Evolutionary conservation across 2,888 invertebrate genomes (phyloP), one percentile per base, ranked within the genome.

Genomic region (Allophyes oxyacanthae): DNA sequence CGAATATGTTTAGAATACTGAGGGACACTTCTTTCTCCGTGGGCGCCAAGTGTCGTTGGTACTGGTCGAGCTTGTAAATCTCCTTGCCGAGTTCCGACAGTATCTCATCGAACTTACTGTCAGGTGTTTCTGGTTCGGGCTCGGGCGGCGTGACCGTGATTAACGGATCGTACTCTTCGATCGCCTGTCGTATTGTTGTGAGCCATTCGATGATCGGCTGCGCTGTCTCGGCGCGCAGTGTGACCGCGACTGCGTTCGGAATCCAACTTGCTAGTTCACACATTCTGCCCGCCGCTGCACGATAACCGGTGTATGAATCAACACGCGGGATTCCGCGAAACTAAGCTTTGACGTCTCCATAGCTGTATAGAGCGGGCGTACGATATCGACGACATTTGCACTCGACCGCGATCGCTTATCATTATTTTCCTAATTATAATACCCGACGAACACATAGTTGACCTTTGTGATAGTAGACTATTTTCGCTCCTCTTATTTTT

Each of bases 261-360:
- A 94, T 87, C 92, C 93, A 94, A 93, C 92, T 93, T 86, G 89
- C 86, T 79, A 89, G 85, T 81, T 90, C 91, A 82, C 91, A 90
- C 89, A 91, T 89, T 75, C 72, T 86, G 83, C 77, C 74, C 79
- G 69, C 78, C 82, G 80, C 80, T 81, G 73, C 81, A 76, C 86
- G 92, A 92, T 91, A 93, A 92, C 92, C 93, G 91, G 91, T 91
- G 89, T 87, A 85, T 94, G 92, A 94, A 77, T 93, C 93, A 92
- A 85, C 89, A 78, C 81, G 76, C 80, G 82, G 83, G 81, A 85
- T 92, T 91, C 92, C 91, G 83, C 89, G 92, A 90, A 91, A 83
- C 87, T 85, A 78, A 72, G 75, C 85, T 79, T 85, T 85, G 88
- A 78, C 84, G 82, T 81, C 77, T 77, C 78, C 79, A 75, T 79